These are phyloP conservation scores for Chelmon rostratus DNA, from an alignment of 2,797 vertebrate genomes.

Conservation along the genomic window DNA sequence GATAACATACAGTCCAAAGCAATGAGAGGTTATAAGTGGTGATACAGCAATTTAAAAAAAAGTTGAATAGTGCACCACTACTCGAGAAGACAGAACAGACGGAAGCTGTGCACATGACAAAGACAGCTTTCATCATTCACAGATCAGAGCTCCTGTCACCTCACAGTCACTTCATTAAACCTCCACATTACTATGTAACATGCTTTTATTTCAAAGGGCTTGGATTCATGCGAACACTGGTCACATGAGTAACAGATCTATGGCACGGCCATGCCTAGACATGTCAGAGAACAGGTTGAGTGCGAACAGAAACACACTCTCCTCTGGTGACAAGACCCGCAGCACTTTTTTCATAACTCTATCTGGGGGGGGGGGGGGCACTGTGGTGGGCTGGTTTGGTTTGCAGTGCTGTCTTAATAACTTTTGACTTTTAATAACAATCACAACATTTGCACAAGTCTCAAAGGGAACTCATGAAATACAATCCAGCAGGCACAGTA, in stretches of 20 bases:
- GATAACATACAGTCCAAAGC: not conserved
- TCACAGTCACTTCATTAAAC: not conserved
- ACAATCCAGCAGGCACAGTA: not conserved
- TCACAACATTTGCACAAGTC: conserved; percentile 5
- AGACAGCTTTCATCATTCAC: conserved; percentile 1
- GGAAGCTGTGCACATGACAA: not conserved
- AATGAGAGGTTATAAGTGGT: not conserved
- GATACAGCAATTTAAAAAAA: not conserved
- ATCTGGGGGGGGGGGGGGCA: not conserved
- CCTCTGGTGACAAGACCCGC: not conserved
- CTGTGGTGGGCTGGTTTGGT: not conserved
- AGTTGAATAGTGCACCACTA: not conserved
- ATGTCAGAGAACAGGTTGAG: conserved; percentile 27
- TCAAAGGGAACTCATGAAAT: conserved; percentile 14
- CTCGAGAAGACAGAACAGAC: not conserved
- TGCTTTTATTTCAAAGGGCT: conserved; percentile 11
- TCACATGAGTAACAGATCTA: conserved; percentile 21
- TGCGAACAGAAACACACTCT: not conserved
- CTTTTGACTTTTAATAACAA: not conserved
- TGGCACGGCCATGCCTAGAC: conserved; percentile 24
- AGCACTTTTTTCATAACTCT: not conserved
- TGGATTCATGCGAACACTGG: conserved; percentile 15
- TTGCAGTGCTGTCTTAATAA: not conserved
- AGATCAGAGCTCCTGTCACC: conserved; percentile 9
- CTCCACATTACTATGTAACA: conserved; percentile 7